Evolutionary conservation across 2,113 vertebrate genomes (phyloP).

Genomic region (Reinhardtius hippoglossoides): DNA sequence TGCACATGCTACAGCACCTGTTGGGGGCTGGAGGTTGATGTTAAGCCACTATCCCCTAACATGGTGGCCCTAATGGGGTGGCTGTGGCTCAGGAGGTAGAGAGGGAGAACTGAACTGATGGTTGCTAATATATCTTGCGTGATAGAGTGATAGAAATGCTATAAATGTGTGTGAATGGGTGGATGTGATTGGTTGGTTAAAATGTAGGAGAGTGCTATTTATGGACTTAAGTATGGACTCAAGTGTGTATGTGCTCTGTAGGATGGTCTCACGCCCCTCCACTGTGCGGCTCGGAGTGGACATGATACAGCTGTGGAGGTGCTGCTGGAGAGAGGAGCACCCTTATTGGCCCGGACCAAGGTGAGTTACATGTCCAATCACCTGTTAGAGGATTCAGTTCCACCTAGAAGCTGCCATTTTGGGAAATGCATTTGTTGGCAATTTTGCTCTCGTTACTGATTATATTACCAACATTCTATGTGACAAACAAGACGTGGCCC

Average conservation of each 20-base stretch:
- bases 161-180: background rate
- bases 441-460: background rate
- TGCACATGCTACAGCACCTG: background rate
- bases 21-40: background rate
- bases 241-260: slow-evolving; percentile 56
- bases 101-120: background rate
- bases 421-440: background rate
- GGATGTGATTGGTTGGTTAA: background rate
- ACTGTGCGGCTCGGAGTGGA: slow-evolving; percentile 95
- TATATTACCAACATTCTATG: background rate
- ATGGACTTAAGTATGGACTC: no score
- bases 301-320: slow-evolving; percentile 95
- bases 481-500: background rate
- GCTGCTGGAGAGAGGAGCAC: slow-evolving; percentile 93
- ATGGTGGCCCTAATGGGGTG: background rate
- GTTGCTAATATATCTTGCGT: no score
- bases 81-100: background rate
- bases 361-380: slow-evolving; percentile 61
- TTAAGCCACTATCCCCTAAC: background rate
- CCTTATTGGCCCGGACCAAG: slow-evolving; percentile 96
- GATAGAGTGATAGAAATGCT: no score
- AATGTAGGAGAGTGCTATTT: background rate
- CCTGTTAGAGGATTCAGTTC: background rate
- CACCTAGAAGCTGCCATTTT: background rate
- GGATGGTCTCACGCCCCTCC: slow-evolving; percentile 96